phyloP scores from a whole-genome alignment of 2,888 invertebrate species.

The Candidula unifasciata region DNA sequence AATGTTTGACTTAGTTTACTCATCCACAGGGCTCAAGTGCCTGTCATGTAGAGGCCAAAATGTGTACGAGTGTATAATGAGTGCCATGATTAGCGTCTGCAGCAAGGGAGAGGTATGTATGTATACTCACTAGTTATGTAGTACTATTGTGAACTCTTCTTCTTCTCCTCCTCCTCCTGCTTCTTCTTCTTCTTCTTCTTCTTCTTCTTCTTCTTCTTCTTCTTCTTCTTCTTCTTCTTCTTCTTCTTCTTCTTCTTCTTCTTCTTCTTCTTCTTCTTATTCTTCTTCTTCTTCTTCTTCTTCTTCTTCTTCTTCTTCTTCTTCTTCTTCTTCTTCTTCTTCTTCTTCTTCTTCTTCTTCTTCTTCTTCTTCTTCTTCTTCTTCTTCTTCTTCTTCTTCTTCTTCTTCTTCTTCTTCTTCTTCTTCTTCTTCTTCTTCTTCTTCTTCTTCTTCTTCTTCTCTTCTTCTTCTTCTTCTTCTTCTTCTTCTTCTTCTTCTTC shows the following conservation, averaged over 20 bases:
- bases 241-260: no score
- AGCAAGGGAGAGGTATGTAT: conserved; percentile 46
- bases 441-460: background rate
- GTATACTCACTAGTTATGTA: no score
- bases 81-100: conserved; percentile 46
- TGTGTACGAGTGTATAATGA: conserved; percentile 52
- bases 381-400: background rate
- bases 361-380: background rate
- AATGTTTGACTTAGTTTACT: no score
- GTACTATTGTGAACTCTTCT: no score
- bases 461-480: background rate
- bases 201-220: no score
- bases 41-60: conserved; percentile 49
- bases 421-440: background rate
- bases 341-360: background rate
- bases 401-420: background rate
- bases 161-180: background rate
- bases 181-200: no score
- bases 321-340: background rate
- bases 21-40: conserved; percentile 45
- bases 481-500: background rate
- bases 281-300: no score
- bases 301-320: background rate
- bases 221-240: no score
- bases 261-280: no score